A percentile compares a stretch with the other conserved stretches of the same genome.
Evolutionary conservation across 2,888 invertebrate species (phyloP).

Genomic region (Philopedon plagiatum): DNA sequence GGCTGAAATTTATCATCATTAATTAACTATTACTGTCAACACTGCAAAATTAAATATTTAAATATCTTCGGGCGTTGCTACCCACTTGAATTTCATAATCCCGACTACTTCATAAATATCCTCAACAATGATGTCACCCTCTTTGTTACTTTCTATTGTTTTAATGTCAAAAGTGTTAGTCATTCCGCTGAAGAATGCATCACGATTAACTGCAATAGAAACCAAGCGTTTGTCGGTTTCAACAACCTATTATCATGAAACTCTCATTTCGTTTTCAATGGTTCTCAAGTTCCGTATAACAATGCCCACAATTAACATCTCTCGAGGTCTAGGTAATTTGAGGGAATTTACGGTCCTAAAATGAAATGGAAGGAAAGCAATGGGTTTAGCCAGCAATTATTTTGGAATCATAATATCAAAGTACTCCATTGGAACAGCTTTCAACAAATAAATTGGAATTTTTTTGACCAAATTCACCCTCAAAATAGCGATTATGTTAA

Average conservation of each 20-base stretch:
- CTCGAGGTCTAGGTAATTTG: background rate
- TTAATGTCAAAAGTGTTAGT: slow-evolving; percentile 19
- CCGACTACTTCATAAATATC: background rate
- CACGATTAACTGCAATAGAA: slow-evolving; percentile 4
- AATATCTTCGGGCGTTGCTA: background rate
- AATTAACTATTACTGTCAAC: too few relatives aligned
- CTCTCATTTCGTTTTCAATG: background rate
- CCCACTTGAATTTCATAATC: background rate
- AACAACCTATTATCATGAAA: slow-evolving; percentile 8
- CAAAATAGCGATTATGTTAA: too few relatives aligned
- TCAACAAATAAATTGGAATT: too few relatives aligned
- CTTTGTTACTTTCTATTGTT: background rate
- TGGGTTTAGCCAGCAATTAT: background rate
- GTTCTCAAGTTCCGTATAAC: background rate
- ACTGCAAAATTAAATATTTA: background rate
- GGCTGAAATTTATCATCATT: too few relatives aligned
- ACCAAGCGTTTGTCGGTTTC: background rate
- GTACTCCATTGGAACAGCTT: too few relatives aligned
- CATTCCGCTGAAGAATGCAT: background rate
- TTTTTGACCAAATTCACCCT: too few relatives aligned
- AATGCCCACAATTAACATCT: background rate
- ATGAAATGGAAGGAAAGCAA: background rate
- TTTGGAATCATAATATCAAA: too few relatives aligned
- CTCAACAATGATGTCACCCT: background rate
- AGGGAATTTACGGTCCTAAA: background rate